These are phyloP conservation scores for Polietes domitor DNA, from an alignment of 2,888 invertebrate genomes.

Conservation along the genomic window DNA sequence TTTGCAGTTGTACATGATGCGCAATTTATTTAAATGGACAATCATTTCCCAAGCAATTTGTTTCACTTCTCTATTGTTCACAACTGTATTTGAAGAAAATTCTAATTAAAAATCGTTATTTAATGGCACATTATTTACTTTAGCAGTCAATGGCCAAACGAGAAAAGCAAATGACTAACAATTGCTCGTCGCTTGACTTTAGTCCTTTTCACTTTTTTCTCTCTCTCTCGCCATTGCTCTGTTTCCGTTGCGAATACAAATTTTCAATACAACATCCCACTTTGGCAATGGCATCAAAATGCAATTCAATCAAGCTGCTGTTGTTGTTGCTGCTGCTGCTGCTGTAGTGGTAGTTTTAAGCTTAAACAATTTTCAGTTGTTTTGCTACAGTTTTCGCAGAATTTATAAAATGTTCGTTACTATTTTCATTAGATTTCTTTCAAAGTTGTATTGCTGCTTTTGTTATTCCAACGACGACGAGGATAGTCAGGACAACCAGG, in stretches of 20 bases:
- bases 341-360: conserved; percentile 26
- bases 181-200: conserved; percentile 1
- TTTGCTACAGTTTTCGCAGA: neutral
- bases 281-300: conserved; percentile 40
- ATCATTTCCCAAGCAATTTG: neutral
- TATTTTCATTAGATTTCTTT: conserved; percentile 47
- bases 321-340: conserved; percentile 20
- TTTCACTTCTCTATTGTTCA: neutral
- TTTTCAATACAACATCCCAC: conserved; percentile 21
- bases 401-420: conserved; percentile 36
- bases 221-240: neutral
- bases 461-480: neutral
- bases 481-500: neutral
- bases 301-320: conserved; percentile 51
- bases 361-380: conserved; percentile 15
- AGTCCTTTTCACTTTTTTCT: neutral
- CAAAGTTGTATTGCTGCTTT: neutral
- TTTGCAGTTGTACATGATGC: no score
- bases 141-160: conserved; percentile 8
- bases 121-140: conserved; percentile 45
- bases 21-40: neutral
- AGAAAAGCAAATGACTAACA: conserved; percentile 1
- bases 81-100: neutral
- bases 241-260: neutral
- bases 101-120: conserved; percentile 48